These are phyloP conservation scores for Scaptomyza hsui DNA, from an alignment of 1,140 invertebrate genomes.

Conservation along the genomic window DNA sequence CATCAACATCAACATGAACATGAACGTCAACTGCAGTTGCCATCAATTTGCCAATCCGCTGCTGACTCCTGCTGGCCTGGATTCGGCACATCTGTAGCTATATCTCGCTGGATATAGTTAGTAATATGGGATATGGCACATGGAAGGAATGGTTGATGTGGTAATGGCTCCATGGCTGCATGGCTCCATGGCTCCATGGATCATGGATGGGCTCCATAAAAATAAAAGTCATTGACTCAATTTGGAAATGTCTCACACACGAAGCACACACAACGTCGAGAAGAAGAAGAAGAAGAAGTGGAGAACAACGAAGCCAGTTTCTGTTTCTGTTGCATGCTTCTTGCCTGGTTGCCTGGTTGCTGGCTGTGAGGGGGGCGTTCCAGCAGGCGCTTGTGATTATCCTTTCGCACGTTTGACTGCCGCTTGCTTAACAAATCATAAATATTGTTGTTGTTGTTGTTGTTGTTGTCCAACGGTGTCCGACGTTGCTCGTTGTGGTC, in stretches of 20 bases:
- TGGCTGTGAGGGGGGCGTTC: conserved; percentile 58
- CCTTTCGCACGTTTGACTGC: conserved; percentile 78
- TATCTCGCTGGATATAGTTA: conserved; percentile 18
- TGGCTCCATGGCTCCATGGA: conserved; percentile 7
- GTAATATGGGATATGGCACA: conserved; percentile 4
- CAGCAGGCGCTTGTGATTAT: conserved; percentile 81
- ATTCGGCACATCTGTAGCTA: conserved; percentile 17
- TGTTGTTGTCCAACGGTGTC: conserved; percentile 9
- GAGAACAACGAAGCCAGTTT: conserved; percentile 24
- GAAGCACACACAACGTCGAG: no score
- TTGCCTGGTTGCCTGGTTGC: conserved; percentile 32
- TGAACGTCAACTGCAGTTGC: conserved; percentile 3
- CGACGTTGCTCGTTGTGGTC: conserved; percentile 50
- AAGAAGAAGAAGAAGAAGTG: no score
- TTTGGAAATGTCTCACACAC: conserved; percentile 82
- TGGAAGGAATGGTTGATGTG: conserved; percentile 7
- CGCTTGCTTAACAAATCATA: conserved; percentile 81
- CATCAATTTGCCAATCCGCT: conserved; percentile 35
- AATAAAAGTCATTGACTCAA: conserved; percentile 82
- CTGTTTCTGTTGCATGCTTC: conserved; percentile 3
- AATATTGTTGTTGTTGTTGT: conserved; percentile 70
- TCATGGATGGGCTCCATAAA: conserved; percentile 54
- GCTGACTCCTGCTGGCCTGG: conserved; percentile 30
- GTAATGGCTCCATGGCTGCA: conserved; percentile 12
- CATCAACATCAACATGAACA: not conserved